A percentile compares a stretch with the other conserved stretches of the same genome.
These are phyloP conservation scores for Drosophila simulans DNA, from an alignment of 1,140 invertebrate genomes.

Conservation along the genomic window DNA sequence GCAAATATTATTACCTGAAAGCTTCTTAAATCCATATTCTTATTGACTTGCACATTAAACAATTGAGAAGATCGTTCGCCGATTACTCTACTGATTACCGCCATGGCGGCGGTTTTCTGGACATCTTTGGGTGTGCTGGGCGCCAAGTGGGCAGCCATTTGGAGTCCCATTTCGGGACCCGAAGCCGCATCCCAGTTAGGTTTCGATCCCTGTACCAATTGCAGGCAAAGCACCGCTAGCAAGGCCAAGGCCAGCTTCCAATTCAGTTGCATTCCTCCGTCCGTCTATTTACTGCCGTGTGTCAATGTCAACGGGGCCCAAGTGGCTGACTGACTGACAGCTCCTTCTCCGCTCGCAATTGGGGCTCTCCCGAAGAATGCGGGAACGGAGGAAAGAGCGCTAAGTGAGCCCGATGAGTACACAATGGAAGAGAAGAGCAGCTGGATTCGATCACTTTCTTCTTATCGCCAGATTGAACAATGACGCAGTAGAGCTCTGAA, in stretches of 20 bases:
- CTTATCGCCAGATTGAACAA: slow-evolving; percentile 25
- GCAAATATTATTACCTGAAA: slow-evolving; percentile 47
- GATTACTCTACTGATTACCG: slow-evolving; percentile 59
- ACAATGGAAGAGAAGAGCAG: slow-evolving; percentile 23
- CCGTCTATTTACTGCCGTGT: slow-evolving; percentile 8
- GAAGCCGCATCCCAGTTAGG: background rate
- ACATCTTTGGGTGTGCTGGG: slow-evolving; percentile 38
- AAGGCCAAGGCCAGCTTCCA: slow-evolving; percentile 38
- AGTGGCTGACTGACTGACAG: slow-evolving; percentile 30
- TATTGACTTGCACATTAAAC: slow-evolving; percentile 63
- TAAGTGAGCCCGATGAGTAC: slow-evolving; percentile 32
- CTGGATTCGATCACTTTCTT: slow-evolving; percentile 28
- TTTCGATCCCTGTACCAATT: slow-evolving; percentile 2
- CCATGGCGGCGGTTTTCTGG: slow-evolving; percentile 48
- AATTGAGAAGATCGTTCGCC: slow-evolving; percentile 33
- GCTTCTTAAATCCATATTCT: slow-evolving; percentile 32
- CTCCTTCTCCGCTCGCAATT: slow-evolving; percentile 10
- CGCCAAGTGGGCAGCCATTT: slow-evolving; percentile 37
- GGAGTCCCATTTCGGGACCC: slow-evolving; percentile 21
- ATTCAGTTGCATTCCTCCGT: slow-evolving; percentile 12
- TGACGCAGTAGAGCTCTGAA: slow-evolving; percentile 13
- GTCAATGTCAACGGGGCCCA: slow-evolving; percentile 35
- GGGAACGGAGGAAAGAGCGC: background rate
- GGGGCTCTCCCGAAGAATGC: slow-evolving; percentile 9
- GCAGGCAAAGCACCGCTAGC: slow-evolving; percentile 11